These are phyloP conservation scores for Epirrita christyi DNA, from an alignment of 2,888 invertebrate genomes.

Conservation along the genomic window DNA sequence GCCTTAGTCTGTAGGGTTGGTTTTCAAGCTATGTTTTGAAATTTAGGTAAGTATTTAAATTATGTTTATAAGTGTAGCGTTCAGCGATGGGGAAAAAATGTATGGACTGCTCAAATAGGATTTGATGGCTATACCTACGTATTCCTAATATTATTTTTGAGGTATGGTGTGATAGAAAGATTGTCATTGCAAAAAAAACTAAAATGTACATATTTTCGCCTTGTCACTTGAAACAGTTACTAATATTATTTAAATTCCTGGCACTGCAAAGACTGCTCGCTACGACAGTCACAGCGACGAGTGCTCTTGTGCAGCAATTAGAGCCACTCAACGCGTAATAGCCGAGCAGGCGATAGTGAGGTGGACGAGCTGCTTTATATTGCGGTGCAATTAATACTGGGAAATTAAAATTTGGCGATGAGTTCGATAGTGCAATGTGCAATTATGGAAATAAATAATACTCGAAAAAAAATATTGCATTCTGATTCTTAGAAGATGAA, in stretches of 20 bases:
- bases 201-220: no score
- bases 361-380: constrained; percentile 17
- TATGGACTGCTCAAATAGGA: no score
- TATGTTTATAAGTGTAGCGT: constrained; percentile 25
- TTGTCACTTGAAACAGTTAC: constrained; percentile 1
- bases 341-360: constrained; percentile 8
- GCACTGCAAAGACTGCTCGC: constrained; percentile 1
- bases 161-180: no score
- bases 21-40: no score
- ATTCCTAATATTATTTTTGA: no score
- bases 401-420: neutral
- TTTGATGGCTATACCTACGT: no score
- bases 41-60: constrained; percentile 16
- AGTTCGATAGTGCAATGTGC: constrained; percentile 2
- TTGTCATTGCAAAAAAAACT: no score
- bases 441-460: no score
- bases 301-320: constrained; percentile 16
- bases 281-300: neutral
- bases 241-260: constrained; percentile 14
- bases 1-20: neutral
- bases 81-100: no score
- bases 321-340: constrained; percentile 16
- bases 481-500: no score
- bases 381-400: neutral
- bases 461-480: no score